Evolutionary conservation across 2,888 invertebrate species (phyloP).

Genomic region (Ferdinandea cuprea): DNA sequence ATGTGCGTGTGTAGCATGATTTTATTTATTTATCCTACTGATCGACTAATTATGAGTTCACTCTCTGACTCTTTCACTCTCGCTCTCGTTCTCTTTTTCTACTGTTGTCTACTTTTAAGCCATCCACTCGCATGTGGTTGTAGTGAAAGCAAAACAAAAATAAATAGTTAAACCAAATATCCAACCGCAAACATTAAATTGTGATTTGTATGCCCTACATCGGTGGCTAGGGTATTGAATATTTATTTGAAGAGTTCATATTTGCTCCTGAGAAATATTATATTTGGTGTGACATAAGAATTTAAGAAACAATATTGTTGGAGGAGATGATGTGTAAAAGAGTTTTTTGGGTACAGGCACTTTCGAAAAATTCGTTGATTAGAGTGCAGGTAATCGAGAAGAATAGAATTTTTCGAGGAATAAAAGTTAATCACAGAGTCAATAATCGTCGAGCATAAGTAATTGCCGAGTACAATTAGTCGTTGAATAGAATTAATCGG

Average conservation of each 20-base stretch:
- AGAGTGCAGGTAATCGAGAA: too few species aligned
- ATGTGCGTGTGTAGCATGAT: background rate
- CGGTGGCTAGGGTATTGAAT: background rate
- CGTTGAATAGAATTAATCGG: too few species aligned
- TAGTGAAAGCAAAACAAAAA: background rate
- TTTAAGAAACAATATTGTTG: too few species aligned
- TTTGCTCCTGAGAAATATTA: background rate
- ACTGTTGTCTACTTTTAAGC: background rate
- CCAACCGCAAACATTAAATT: background rate
- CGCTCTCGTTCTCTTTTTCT: too few species aligned
- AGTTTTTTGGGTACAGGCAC: too few species aligned
- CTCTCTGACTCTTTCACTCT: background rate
- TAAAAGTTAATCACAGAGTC: too few species aligned
- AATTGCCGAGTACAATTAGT: too few species aligned
- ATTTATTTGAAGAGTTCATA: background rate
- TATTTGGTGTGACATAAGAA: too few species aligned
- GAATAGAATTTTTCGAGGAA: too few species aligned
- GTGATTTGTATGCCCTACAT: background rate
- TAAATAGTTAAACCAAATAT: background rate
- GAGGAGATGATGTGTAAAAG: too few species aligned
- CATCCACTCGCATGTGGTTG: background rate
- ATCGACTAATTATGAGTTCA: background rate
- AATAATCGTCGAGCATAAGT: too few species aligned
- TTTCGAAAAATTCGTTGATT: too few species aligned
- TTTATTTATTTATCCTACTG: constrained; percentile 3